A percentile compares a stretch with the other conserved stretches of the same genome.
Evolutionary conservation across 2,797 vertebrate species (phyloP).

Genomic region (Syngnathus acus): DNA sequence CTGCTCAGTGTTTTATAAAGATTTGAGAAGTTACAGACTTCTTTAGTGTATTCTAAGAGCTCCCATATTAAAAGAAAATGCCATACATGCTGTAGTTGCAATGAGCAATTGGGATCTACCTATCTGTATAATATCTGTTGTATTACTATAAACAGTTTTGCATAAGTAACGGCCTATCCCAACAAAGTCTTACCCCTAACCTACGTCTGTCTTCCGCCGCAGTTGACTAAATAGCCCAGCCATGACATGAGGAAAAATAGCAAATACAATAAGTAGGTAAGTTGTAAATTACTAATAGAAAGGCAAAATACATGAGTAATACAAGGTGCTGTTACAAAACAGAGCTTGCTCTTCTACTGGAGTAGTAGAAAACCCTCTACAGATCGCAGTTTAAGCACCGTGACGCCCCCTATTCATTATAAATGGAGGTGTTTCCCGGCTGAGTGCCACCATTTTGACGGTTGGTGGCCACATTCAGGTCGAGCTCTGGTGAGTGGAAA

Average conservation of each 20-base stretch:
- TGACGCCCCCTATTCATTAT: slow-evolving; percentile 24
- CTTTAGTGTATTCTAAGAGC: too few species aligned
- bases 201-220: too few species aligned
- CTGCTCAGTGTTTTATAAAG: too few species aligned
- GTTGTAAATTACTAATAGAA: neutral
- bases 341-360: neutral
- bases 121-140: too few species aligned
- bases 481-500: neutral
- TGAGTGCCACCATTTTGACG: slow-evolving; percentile 24
- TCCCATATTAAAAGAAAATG: too few species aligned
- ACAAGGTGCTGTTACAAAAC: neutral
- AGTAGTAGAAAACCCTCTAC: neutral
- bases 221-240: neutral
- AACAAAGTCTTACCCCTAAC: too few species aligned
- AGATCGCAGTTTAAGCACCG: neutral
- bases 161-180: too few species aligned
- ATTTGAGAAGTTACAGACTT: too few species aligned
- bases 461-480: slow-evolving; percentile 29
- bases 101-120: too few species aligned
- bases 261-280: neutral
- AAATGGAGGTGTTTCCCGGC: slow-evolving; percentile 34
- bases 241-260: neutral
- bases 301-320: neutral
- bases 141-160: too few species aligned
- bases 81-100: too few species aligned